Percentiles rank a stretch among this genome's conserved stretches.
phyloP scores from a whole-genome alignment of 2,113 vertebrate species.

The Malurus alboscapulatus region DNA sequence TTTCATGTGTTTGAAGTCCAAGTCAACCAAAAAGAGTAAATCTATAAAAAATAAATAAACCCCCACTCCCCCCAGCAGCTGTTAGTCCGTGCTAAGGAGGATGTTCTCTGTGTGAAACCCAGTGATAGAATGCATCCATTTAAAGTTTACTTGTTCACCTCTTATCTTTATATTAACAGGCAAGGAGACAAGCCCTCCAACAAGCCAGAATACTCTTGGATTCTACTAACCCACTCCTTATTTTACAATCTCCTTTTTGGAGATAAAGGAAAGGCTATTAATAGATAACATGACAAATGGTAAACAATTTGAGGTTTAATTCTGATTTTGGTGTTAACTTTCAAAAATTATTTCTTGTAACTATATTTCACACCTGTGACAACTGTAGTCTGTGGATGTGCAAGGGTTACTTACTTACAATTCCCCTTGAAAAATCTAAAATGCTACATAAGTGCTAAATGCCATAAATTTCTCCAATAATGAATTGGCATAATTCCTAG shows the following conservation, averaged over 20 bases:
- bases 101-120: neutral
- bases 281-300: neutral
- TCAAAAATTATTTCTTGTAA: neutral
- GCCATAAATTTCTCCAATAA: neutral
- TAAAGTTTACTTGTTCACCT: neutral
- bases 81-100: neutral
- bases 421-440: neutral
- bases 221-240: neutral
- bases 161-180: neutral
- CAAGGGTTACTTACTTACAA: neutral
- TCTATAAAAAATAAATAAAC: neutral
- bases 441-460: neutral
- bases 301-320: neutral
- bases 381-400: neutral
- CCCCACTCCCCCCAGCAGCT: neutral
- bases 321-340: neutral
- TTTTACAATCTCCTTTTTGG: neutral
- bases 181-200: neutral
- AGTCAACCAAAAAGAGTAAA: neutral
- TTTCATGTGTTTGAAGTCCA: neutral
- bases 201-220: neutral
- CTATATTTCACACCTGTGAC: neutral
- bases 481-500: slow-evolving; percentile 23
- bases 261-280: neutral
- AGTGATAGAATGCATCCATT: neutral